phyloP scores from a whole-genome alignment of 2,797 vertebrate species.

The Poecilia gillii region DNA sequence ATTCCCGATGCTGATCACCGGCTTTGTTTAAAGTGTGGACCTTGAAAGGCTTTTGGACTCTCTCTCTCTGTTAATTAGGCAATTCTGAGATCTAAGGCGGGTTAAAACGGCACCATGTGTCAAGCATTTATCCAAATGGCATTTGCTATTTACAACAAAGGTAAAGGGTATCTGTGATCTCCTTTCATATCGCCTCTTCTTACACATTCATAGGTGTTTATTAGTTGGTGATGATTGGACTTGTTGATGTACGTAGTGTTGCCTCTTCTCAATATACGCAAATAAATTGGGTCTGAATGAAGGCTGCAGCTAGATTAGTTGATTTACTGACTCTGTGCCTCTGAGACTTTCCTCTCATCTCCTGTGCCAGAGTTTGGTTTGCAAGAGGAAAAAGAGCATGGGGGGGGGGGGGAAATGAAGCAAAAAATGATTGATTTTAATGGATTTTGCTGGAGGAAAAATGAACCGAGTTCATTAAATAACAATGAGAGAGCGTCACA shows the following conservation, averaged over 20 bases:
- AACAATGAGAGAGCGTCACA: slow-evolving; percentile 66
- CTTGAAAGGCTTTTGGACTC: slow-evolving; percentile 72
- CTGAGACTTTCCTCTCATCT: slow-evolving; percentile 48
- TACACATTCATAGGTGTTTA: slow-evolving; percentile 25
- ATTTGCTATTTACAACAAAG: slow-evolving; percentile 74
- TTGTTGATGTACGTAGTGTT: slow-evolving; percentile 15
- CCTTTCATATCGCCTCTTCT: slow-evolving; percentile 45
- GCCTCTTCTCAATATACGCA: slow-evolving; percentile 23
- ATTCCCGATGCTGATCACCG: slow-evolving; percentile 36
- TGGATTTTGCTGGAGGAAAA: slow-evolving; percentile 65
- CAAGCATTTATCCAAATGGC: slow-evolving; percentile 72
- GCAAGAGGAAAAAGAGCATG: slow-evolving; percentile 9
- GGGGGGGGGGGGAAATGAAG: background rate
- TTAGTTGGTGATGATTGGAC: slow-evolving; percentile 34
- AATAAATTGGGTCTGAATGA: slow-evolving; percentile 46
- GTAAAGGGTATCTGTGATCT: slow-evolving; percentile 66
- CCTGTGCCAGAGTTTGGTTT: slow-evolving; percentile 41
- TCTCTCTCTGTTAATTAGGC: slow-evolving; percentile 69
- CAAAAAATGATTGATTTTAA: slow-evolving; percentile 68
- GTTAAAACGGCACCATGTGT: slow-evolving; percentile 75
- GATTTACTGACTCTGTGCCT: slow-evolving; percentile 41
- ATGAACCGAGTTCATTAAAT: slow-evolving; percentile 68
- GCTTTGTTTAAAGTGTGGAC: slow-evolving; percentile 65
- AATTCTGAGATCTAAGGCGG: slow-evolving; percentile 76
- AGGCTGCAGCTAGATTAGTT: slow-evolving; percentile 44